Evolutionary conservation across 2,888 invertebrate genomes (phyloP), one percentile per base, ranked within the genome.

Genomic region (Nipponacmea schrenckii): DNA sequence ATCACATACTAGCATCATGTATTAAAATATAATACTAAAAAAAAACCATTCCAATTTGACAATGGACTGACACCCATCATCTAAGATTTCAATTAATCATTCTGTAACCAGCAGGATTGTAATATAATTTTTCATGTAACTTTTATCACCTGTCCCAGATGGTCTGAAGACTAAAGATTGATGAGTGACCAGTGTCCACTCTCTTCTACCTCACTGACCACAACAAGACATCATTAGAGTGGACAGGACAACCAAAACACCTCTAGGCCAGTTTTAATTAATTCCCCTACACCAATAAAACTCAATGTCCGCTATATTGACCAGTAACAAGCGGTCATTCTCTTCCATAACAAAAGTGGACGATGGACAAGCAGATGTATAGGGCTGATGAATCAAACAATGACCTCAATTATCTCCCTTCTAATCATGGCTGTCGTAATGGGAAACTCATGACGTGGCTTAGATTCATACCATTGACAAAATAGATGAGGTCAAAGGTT

Each of bases 191-290:
- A 56, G 12, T 56, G 56, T 56, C 56, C 56, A 56, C 56, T 56
- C 14, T 20, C 56, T 56, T 56, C 56, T 24, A 56, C 56, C 20
- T 56, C 56, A 56, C 56, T 24, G 56, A 14, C 24, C 56, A 56
- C 56, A 56, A 56, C 56, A 56, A 56, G 56, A 56, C 56, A 56
- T 56, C 56, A 56, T 56, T 56, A 56, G 20, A 56, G 56, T 56
- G 56, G 56, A 56, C 56, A 20, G 10, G 20, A 56, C 56, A 56
- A 56, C 56, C 39, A 70, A 70, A 71, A 71, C 71, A 71, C 67
- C 71, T 71, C 56, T 39, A 67, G 71, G 71, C 71, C 67, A 71
- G 64, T 46, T 63, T 71, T 71, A 71, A 71, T 71, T 67, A 71
- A 67, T 62, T 67, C 62, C 64, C 63, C 50, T 64, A 46, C 24